phyloP scores from a whole-genome alignment of 2,888 invertebrate genomes.

The Sphaeridia pumilis region DNA sequence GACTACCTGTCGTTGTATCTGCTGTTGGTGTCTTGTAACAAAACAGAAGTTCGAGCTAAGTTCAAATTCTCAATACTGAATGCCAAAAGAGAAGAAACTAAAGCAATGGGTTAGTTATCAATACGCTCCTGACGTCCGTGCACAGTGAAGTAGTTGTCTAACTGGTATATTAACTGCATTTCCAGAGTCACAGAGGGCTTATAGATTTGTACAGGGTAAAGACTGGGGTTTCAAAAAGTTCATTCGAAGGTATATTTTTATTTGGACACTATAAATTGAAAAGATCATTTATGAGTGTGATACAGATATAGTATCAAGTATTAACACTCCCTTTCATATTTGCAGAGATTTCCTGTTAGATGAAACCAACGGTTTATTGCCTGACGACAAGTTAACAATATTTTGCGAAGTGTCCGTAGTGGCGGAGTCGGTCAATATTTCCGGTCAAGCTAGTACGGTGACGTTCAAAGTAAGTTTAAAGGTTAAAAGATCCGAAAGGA shows the following conservation, averaged over 20 bases:
- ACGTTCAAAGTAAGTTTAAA: slow-evolving; percentile 69
- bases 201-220: slow-evolving; percentile 99
- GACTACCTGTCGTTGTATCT: slow-evolving; percentile 98
- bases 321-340: not conserved
- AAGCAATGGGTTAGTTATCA: slow-evolving; percentile 80
- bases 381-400: slow-evolving; percentile 98
- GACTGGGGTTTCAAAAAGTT: slow-evolving; percentile 99
- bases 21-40: slow-evolving; percentile 98
- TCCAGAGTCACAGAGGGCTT: slow-evolving; percentile 74
- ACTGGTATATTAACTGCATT: slow-evolving; percentile 29
- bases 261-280: not conserved
- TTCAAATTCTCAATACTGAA: slow-evolving; percentile 99
- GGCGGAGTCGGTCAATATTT: slow-evolving; percentile 97
- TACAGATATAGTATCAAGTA: not conserved
- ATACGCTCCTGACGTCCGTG: not conserved
- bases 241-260: slow-evolving; percentile 56
- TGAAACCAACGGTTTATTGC: slow-evolving; percentile 94
- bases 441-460: slow-evolving; percentile 94
- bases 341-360: slow-evolving; percentile 82
- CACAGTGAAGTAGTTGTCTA: not conserved
- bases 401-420: slow-evolving; percentile 98
- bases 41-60: slow-evolving; percentile 99
- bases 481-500: not conserved
- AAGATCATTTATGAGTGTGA: too few relatives aligned
- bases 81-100: slow-evolving; percentile 99